Evolutionary conservation across 2,113 vertebrate species (phyloP), one percentile per base, ranked within the genome.

Genomic region (Agapornis roseicollis): DNA sequence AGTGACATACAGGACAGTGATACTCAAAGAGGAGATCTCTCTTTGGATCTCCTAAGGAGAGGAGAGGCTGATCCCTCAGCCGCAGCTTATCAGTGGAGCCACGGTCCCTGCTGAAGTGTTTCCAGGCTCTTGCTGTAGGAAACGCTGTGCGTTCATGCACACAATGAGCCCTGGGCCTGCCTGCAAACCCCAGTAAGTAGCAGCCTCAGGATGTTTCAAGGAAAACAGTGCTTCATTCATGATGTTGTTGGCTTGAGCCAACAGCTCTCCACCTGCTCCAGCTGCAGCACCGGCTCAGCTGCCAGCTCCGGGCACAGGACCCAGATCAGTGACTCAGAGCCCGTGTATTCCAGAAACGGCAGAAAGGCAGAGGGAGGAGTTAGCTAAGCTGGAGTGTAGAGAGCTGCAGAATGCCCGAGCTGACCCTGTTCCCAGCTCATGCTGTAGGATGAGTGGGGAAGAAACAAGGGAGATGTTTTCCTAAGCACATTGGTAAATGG

Each of bases 201-300:
- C 58, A 88, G 37, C 33, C 28, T 72, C 0, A 0, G 52, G 55
- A 71, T 12, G 13, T 53, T 90, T 58, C 82, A 58, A 58, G 60
- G 70, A 29, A 95, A 90, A 84, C 72, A 92, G 80, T 68, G 61
- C 12, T 90, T 70, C 80, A 93, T 93, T 94, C 87, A 93, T 29
- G 86, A 70, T 47, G 28, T 53, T 44, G 5, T 18, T 39, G 64
- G 56, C 69, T 50, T 41, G 19, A 85, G 66, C 47, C 56, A 76
- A n/a, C 52, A 39, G 15, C 70, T 80, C 60, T 88, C 53, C 84
- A 15, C 69, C 55, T 60, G 13, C 27, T 28, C 49, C 94, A 95
- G 77, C 88, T 95, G 90, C 77, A 86, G 66, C 46, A 9, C 0
- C 3, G 33, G 35, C 28, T 69, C 55, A 28, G 70, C 60, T 92